Evolutionary conservation across 2,888 invertebrate genomes (phyloP).

Genomic region (Ganaspis brasiliensis): DNA sequence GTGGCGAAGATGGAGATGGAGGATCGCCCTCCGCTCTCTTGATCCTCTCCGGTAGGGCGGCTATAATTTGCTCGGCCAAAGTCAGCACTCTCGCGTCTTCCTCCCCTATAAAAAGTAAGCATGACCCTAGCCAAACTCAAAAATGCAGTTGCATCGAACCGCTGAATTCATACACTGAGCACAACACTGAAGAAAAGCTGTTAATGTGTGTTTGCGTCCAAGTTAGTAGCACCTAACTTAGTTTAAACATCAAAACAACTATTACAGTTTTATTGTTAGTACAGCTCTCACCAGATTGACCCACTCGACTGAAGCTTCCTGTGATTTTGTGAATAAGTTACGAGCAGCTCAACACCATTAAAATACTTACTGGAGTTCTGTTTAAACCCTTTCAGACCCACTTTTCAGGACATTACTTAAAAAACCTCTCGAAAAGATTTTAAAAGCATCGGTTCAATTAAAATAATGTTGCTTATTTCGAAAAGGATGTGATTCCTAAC

Average conservation of each 20-base stretch:
- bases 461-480: no score
- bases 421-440: no score
- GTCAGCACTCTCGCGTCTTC: conserved; percentile 95
- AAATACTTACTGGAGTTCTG: neutral
- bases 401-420: no score
- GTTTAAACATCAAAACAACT: conserved; percentile 17
- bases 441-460: no score
- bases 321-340: neutral
- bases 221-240: conserved; percentile 21
- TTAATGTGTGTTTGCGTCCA: conserved; percentile 31
- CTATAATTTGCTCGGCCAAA: conserved; percentile 98
- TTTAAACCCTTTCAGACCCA: no score
- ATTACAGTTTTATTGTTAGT: conserved; percentile 3
- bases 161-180: conserved; percentile 66
- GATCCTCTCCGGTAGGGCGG: conserved; percentile 98
- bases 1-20: conserved; percentile 79
- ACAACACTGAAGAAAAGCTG: conserved; percentile 69
- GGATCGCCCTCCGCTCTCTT: conserved; percentile 84
- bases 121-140: conserved; percentile 73
- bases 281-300: conserved; percentile 22
- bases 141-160: conserved; percentile 35
- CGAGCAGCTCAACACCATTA: neutral
- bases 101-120: conserved; percentile 87
- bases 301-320: conserved; percentile 16
- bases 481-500: no score